Evolutionary conservation across 1,140 invertebrate genomes (phyloP).

Genomic region (Ylistrum balloti): DNA sequence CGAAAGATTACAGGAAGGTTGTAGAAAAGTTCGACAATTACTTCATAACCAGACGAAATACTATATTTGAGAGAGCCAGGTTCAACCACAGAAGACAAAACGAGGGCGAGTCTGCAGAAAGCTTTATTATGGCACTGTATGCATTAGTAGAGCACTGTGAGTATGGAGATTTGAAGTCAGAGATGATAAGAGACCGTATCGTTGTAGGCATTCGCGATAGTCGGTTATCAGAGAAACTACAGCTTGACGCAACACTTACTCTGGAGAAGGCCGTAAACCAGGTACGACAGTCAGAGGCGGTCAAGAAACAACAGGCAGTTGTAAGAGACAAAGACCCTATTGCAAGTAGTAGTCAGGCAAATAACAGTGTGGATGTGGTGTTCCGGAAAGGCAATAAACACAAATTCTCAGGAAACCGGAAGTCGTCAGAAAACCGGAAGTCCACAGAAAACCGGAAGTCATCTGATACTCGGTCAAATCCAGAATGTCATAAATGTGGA

Average conservation of each 20-base stretch:
- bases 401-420: too few relatives aligned
- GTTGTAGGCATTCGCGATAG: slow-evolving; percentile 34
- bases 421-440: too few relatives aligned
- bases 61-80: too few relatives aligned
- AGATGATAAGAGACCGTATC: slow-evolving; percentile 47
- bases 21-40: neutral
- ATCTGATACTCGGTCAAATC: too few relatives aligned
- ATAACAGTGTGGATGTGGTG: too few relatives aligned
- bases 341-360: too few relatives aligned
- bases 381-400: too few relatives aligned
- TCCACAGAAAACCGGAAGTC: too few relatives aligned
- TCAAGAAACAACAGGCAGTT: slow-evolving; percentile 25
- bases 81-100: slow-evolving; percentile 47
- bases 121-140: slow-evolving; percentile 44
- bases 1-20: slow-evolving; percentile 76
- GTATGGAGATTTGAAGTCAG: slow-evolving; percentile 8
- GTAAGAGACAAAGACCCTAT: too few relatives aligned
- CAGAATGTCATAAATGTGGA: too few relatives aligned
- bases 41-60: too few relatives aligned
- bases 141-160: slow-evolving; percentile 29
- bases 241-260: neutral
- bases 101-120: neutral
- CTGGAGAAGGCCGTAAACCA: slow-evolving; percentile 8
- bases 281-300: slow-evolving; percentile 27
- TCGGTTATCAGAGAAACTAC: slow-evolving; percentile 40